Conservation (phyloP, 2,113 vertebrate species). For the Daboia siamensis region DNA sequence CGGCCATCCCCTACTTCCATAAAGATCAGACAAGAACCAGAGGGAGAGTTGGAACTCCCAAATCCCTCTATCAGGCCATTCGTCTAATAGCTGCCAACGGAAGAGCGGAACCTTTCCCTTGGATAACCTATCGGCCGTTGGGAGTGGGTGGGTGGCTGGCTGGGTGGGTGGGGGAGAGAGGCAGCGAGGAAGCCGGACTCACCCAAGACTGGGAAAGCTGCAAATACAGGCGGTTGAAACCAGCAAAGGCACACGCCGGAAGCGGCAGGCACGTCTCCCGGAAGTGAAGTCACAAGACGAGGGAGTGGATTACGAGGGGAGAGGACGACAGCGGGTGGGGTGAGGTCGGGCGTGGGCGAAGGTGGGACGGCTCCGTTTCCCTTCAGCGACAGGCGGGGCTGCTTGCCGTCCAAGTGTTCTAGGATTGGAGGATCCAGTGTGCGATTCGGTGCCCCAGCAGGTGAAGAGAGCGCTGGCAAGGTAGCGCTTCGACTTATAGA, state of each 20-base stretch:
- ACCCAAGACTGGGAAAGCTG: neutral
- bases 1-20: neutral
- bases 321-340: neutral
- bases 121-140: neutral
- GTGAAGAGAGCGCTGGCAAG: neutral
- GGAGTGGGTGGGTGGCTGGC: fast-evolving
- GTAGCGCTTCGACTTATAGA: no score
- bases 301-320: neutral
- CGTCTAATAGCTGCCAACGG: no score
- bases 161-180: no score
- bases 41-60: neutral
- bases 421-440: neutral
- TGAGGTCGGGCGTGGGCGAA: neutral
- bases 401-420: neutral
- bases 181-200: neutral
- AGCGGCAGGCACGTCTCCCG: neutral
- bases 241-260: neutral
- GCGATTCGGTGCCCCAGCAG: neutral
- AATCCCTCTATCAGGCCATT: neutral
- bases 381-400: neutral
- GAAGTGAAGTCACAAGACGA: neutral
- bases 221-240: neutral
- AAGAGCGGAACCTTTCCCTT: neutral
- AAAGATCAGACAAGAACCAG: neutral
- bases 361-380: neutral